Evolutionary conservation across 2,888 invertebrate species (phyloP), one percentile per base, ranked within the genome.

Genomic region (Lasioglossum figueresi): DNA sequence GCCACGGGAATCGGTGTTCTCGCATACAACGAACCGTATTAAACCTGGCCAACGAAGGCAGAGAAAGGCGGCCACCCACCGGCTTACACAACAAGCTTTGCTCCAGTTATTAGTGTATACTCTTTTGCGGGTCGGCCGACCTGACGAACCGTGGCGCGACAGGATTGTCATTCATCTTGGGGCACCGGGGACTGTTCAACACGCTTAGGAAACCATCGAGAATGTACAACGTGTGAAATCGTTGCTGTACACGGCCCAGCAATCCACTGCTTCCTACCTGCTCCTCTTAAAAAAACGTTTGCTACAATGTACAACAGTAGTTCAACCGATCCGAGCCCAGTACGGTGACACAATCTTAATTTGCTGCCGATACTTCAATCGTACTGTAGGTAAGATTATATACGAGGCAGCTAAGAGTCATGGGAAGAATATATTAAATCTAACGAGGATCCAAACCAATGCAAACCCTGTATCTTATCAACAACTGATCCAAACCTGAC

Each of bases 41-140:
- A 87, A 90, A 89, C 79, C 82, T 72, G 80, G 83, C 23, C 85
- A 83, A 83, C 83, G 56, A n/a, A 52, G 52, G 76, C 73, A 85
- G 93, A 93, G 94, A 94, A 94, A 94, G 94, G 94, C 93, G 91
- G 91, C 93, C 94, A 94, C 93, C 94, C 93, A 94, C 93, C 86
- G 89, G 82, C 90, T 93, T 93, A 91, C 93, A 92, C 92, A 93
- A 93, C 89, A 83, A 66, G 68, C 89, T 91, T 88, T 93, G 93
- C 92, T 93, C 93, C 91, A 93, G 92, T 93, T 93, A 93, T 92
- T 91, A 91, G 90, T 89, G 85, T 90, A 88, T 86, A 89, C 80
- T 90, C 88, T 88, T 91, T 90, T 86, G 72, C 86, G 79, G 79
- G 73, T 73, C 70, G 75, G 27, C 48, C 86, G 84, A 87, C 86